Conservation (phyloP, 2,797 vertebrate species). For the Nannoperca obscura region DNA sequence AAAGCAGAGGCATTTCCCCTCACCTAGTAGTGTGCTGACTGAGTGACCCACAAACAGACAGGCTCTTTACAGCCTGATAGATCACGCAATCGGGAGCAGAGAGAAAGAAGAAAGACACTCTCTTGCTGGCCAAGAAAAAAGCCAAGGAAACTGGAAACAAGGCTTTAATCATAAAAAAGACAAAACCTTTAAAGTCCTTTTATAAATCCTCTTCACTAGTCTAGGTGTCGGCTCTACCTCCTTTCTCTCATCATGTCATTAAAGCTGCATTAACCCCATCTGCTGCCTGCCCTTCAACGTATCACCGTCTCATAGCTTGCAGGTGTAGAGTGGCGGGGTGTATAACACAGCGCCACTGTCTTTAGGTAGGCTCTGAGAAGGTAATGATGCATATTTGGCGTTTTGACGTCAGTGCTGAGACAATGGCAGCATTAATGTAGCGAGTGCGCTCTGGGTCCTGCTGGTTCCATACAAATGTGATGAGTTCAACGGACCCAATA, state of each 20-base stretch:
- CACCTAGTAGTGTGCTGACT: constrained; percentile 45
- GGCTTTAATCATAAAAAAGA: constrained; percentile 33
- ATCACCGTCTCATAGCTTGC: constrained; percentile 35
- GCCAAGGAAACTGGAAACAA: constrained; percentile 22
- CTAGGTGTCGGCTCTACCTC: constrained; percentile 32
- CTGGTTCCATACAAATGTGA: constrained; percentile 46
- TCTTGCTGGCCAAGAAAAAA: constrained; percentile 32
- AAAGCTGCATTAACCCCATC: constrained; percentile 63
- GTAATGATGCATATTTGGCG: constrained; percentile 60
- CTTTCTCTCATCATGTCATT: constrained; percentile 50
- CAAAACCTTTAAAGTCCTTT: constrained; percentile 19
- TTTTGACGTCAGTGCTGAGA: constrained; percentile 53
- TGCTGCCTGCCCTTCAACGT: constrained; percentile 47
- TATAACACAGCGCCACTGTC: constrained; percentile 61
- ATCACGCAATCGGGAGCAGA: constrained; percentile 34
- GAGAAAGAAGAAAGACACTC: constrained; percentile 30
- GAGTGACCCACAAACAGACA: constrained; percentile 63
- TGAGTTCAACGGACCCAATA: constrained; percentile 46
- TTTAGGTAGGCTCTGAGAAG: constrained; percentile 39
- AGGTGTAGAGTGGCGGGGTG: constrained; percentile 35
- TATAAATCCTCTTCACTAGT: constrained; percentile 34
- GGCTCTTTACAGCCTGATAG: constrained; percentile 41
- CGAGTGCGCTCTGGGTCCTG: constrained; percentile 8
- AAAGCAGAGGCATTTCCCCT: constrained; percentile 64
- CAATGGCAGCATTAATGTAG: constrained; percentile 64